Conservation (phyloP, 2,888 invertebrate genomes). For the Tetranychus piercei region DNA sequence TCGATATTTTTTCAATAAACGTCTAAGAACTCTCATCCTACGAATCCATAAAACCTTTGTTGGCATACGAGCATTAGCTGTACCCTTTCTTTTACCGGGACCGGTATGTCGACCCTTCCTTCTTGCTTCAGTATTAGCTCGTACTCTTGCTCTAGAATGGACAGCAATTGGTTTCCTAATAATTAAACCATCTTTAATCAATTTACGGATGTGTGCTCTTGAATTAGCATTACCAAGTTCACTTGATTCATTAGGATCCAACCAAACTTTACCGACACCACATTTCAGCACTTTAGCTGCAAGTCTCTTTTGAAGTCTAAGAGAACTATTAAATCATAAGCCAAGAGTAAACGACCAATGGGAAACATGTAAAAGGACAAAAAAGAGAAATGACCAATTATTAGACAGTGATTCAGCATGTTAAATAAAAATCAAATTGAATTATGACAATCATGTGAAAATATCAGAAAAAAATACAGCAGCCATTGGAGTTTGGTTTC, state of each 20-base stretch:
- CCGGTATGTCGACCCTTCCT: slow-evolving; percentile 98
- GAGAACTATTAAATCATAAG: slow-evolving; percentile 46
- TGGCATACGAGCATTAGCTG: slow-evolving; percentile 97
- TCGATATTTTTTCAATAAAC: slow-evolving; percentile 73
- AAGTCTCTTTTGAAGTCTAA: slow-evolving; percentile 95
- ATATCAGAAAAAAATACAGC: slow-evolving; percentile 7
- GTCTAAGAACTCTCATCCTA: slow-evolving; percentile 85
- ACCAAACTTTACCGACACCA: slow-evolving; percentile 98
- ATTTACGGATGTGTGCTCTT: slow-evolving; percentile 89
- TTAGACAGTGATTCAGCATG: background rate
- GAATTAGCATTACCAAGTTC: slow-evolving; percentile 99
- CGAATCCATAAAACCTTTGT: slow-evolving; percentile 76
- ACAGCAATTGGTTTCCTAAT: slow-evolving; percentile 98
- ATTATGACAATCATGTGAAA: background rate
- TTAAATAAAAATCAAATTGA: background rate
- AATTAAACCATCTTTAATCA: slow-evolving; percentile 98
- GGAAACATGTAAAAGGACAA: background rate
- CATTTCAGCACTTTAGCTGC: slow-evolving; percentile 98
- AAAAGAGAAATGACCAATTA: background rate
- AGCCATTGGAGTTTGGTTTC: slow-evolving; percentile 9
- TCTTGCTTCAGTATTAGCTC: slow-evolving; percentile 91
- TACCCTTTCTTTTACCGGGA: slow-evolving; percentile 97
- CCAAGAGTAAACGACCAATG: background rate
- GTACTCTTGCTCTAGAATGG: slow-evolving; percentile 90
- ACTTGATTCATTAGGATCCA: slow-evolving; percentile 99